Base-by-base conservation (phyloP, 1,140 invertebrate genomes). In the Drosophila rufa region DNA sequence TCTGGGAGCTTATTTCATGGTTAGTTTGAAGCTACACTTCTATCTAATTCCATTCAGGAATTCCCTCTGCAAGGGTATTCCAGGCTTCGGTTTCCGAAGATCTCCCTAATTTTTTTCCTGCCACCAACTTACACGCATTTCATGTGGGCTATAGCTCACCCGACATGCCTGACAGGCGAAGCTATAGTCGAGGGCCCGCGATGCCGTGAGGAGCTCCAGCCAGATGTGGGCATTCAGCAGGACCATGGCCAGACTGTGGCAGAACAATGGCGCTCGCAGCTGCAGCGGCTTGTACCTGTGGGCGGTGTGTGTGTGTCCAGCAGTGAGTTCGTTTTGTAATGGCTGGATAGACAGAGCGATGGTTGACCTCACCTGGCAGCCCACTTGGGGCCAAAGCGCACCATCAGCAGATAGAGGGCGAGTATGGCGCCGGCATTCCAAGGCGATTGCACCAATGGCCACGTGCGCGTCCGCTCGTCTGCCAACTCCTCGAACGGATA, bases 101-200 rank as follows among this genome's bases (percentile, higher is more conserved):
- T 46, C 12, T 4, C 2, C 14, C 0, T 14, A 27, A 22, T 71
- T 17, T 30, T 27, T 30, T 64, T 64, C 7, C 30, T 36, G 3
- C 56, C 19, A 6, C n/a, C 30, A 53, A 89, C 94, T 97, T 96
- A 89, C 84, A 40, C 84, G 84, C 66, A 98, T 93, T 94, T 98
- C 98, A 93, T 98, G 95, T 12, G 96, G 95, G 90, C 97, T 95
- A 73, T 96, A 95, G 42, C 95, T 95, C 77, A 97, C 96, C 64
- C 95, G 94, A 75, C 98, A 97, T 2, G 97, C 96, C 92, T 99
- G 97, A 92, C 98, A 99, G 17, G 96, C 95, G 92, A 98, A 97
- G 92, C 96, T 98, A 92, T 99, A 99, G 60, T 95, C 95, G 64
- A 97, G 93, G 83, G 95, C 95, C 47, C 95, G 96, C 17, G 97